Evolutionary conservation across 2,888 invertebrate species (phyloP).

Genomic region (Creontiades dilutus): DNA sequence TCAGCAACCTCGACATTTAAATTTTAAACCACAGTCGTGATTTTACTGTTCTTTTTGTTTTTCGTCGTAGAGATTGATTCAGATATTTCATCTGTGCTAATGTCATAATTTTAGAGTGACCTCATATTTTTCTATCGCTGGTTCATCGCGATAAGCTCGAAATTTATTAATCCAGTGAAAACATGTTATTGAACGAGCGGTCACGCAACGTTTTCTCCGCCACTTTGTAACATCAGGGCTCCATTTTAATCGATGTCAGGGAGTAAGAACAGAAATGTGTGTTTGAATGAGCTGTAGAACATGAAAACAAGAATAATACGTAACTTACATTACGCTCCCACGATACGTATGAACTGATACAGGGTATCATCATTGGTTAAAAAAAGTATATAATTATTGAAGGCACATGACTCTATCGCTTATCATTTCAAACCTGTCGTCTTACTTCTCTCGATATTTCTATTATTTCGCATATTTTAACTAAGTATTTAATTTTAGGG

Average conservation of each 20-base stretch:
- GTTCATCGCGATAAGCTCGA: slow-evolving; percentile 55
- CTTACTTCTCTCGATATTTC: no score
- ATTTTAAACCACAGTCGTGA: background rate
- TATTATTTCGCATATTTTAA: no score
- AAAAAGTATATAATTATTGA: no score
- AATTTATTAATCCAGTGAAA: slow-evolving; percentile 57
- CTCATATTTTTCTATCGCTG: slow-evolving; percentile 53
- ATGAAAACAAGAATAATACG: background rate
- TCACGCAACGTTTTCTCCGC: slow-evolving; percentile 47
- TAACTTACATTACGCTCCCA: no score
- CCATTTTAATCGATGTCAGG: background rate
- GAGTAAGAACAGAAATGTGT: background rate
- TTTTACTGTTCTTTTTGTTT: slow-evolving; percentile 13
- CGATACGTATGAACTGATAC: no score
- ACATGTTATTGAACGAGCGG: slow-evolving; percentile 50
- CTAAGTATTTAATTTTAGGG: no score
- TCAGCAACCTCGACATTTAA: background rate
- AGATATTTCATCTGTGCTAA: slow-evolving; percentile 41
- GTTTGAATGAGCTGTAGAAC: background rate
- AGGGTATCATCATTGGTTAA: no score
- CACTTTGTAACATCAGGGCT: background rate
- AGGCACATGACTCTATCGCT: no score
- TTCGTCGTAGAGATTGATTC: slow-evolving; percentile 51
- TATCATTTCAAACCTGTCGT: no score
- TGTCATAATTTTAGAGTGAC: slow-evolving; percentile 54